Percentiles rank a stretch among this genome's conserved stretches.
Evolutionary conservation across 2,888 invertebrate genomes (phyloP).

Genomic region (Drosophila sordidula): DNA sequence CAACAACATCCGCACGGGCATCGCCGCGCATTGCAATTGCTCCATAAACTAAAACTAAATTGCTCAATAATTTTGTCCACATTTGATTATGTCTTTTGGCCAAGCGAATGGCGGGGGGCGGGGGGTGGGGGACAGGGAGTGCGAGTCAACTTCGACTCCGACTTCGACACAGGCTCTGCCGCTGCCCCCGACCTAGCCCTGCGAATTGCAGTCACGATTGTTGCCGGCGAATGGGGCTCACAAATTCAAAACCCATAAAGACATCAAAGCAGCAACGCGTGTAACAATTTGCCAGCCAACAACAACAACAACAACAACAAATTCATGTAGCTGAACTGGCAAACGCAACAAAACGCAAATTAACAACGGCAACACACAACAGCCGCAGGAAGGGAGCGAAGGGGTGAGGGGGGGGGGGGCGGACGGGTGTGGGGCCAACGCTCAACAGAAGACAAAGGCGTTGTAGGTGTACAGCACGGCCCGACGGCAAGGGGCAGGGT

Average conservation of each 20-base stretch:
- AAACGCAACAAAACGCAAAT: slow-evolving; percentile 80
- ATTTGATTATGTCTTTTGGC: slow-evolving; percentile 79
- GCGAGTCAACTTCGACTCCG: slow-evolving; percentile 31
- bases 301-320: slow-evolving; percentile 52
- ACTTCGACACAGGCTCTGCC: neutral
- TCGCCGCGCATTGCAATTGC: slow-evolving; percentile 71
- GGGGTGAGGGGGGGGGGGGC: neutral
- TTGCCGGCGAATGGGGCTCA: slow-evolving; percentile 63
- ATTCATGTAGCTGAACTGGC: slow-evolving; percentile 53
- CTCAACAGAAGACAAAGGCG: slow-evolving; percentile 34
- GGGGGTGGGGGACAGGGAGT: neutral
- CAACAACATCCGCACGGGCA: slow-evolving; percentile 21
- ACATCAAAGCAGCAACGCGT: slow-evolving; percentile 80
- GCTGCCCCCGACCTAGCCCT: slow-evolving; percentile 30
- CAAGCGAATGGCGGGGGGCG: slow-evolving; percentile 17
- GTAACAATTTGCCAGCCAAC: slow-evolving; percentile 78
- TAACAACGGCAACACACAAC: slow-evolving; percentile 69
- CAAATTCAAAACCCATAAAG: slow-evolving; percentile 80
- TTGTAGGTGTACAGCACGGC: slow-evolving; percentile 16
- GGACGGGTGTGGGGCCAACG: neutral
- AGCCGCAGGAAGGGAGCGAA: neutral
- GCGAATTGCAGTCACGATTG: slow-evolving; percentile 75
- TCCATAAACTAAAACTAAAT: slow-evolving; percentile 83
- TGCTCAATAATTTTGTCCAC: slow-evolving; percentile 83
- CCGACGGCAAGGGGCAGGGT: neutral